phyloP scores from a whole-genome alignment of 2,888 invertebrate genomes.

The Thera britannica region DNA sequence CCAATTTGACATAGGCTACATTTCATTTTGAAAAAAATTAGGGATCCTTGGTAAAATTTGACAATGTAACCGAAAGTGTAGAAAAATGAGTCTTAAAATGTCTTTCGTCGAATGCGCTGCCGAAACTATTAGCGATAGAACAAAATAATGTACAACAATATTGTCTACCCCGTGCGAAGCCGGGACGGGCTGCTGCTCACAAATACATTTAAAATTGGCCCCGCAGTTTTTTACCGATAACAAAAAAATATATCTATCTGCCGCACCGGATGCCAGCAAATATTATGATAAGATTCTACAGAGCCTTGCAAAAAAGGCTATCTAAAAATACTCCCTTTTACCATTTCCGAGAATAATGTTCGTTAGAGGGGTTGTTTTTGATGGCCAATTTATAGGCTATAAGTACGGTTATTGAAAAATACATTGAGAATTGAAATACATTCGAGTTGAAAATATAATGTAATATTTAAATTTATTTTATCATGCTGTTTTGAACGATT shows the following conservation, averaged over 20 bases:
- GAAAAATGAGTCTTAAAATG: too few species aligned
- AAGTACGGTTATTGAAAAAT: neutral
- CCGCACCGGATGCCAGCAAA: slow-evolving; percentile 15
- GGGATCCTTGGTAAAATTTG: too few species aligned
- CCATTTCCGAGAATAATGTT: slow-evolving; percentile 5
- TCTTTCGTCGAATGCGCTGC: too few species aligned
- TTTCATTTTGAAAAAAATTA: too few species aligned
- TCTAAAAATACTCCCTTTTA: neutral
- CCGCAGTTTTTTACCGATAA: neutral
- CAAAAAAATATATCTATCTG: slow-evolving; percentile 10
- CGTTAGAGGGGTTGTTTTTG: slow-evolving; percentile 2
- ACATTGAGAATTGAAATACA: neutral
- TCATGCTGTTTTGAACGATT: neutral
- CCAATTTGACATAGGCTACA: too few species aligned
- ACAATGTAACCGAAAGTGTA: too few species aligned
- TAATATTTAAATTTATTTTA: neutral
- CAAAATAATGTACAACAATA: too few species aligned
- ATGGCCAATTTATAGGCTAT: neutral
- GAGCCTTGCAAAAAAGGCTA: slow-evolving; percentile 3
- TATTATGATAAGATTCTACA: slow-evolving; percentile 18
- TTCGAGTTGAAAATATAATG: neutral
- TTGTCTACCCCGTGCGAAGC: too few species aligned
- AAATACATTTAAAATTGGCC: neutral
- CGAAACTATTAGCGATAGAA: too few species aligned
- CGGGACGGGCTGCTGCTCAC: too few species aligned